phyloP scores from a whole-genome alignment of 2,113 vertebrate genomes.

The Meleagris gallopavo region DNA sequence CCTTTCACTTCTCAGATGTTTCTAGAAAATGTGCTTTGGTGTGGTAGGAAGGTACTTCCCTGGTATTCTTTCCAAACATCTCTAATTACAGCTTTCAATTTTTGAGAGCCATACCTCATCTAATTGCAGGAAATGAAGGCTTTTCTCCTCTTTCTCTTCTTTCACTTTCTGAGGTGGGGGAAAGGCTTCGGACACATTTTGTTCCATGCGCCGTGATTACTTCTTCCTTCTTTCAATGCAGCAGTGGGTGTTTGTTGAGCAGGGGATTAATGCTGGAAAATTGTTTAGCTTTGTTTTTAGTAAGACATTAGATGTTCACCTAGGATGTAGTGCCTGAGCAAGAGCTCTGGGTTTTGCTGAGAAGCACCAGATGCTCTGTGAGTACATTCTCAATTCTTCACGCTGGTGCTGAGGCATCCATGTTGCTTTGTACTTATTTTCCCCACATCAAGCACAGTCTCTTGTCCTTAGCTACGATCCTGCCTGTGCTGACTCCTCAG shows the following conservation, averaged over 20 bases:
- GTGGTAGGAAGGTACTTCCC: constrained; percentile 14
- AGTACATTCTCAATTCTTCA: neutral
- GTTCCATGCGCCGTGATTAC: constrained; percentile 1
- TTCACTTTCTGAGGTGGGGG: neutral
- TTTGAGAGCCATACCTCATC: constrained; percentile 45
- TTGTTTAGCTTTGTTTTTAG: neutral
- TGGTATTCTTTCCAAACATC: constrained; percentile 23
- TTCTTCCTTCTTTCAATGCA: constrained; percentile 17
- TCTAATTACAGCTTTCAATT: constrained; percentile 51
- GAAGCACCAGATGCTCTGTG: neutral
- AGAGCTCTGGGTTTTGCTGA: neutral
- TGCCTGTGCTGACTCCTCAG: neutral
- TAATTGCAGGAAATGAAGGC: constrained; percentile 47
- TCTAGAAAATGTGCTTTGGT: neutral
- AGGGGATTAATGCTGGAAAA: neutral
- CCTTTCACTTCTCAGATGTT: neutral
- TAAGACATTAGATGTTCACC: neutral
- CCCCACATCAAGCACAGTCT: neutral
- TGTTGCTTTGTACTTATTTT: neutral
- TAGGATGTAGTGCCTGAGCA: neutral
- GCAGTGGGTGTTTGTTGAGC: constrained; percentile 44
- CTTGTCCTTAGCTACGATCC: neutral
- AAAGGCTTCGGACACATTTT: neutral
- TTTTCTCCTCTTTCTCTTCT: constrained; percentile 21
- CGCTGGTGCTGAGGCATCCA: neutral